phyloP scores from a whole-genome alignment of 2,797 vertebrate species.

The Pangasius larnaudii region DNA sequence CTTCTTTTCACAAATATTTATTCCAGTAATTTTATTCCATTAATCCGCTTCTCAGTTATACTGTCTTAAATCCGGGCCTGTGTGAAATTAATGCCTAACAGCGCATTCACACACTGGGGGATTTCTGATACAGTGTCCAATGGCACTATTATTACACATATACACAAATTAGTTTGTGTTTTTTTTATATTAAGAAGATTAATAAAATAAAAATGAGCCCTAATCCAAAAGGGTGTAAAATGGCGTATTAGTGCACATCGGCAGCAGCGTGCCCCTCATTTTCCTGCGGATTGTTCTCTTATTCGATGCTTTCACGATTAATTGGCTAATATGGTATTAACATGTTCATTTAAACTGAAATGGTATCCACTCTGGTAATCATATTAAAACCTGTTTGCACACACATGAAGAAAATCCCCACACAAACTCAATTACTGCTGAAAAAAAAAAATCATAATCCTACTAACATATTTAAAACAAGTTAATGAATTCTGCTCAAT shows the following conservation, averaged over 20 bases:
- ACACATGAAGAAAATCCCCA: slow-evolving; percentile 69
- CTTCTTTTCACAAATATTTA: slow-evolving; percentile 52
- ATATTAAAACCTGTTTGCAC: slow-evolving; percentile 71
- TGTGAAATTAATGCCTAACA: slow-evolving; percentile 48
- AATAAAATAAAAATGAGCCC: slow-evolving; percentile 62
- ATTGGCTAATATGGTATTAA: slow-evolving; percentile 72
- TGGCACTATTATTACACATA: not conserved
- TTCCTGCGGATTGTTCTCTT: slow-evolving; percentile 59
- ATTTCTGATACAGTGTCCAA: slow-evolving; percentile 21
- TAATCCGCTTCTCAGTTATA: slow-evolving; percentile 60
- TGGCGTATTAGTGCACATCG: slow-evolving; percentile 63
- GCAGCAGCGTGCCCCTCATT: slow-evolving; percentile 42
- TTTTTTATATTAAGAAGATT: slow-evolving; percentile 63
- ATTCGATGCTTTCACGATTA: slow-evolving; percentile 67
- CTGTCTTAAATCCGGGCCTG: slow-evolving; percentile 51
- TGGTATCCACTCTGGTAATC: slow-evolving; percentile 75
- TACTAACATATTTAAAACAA: slow-evolving; percentile 64
- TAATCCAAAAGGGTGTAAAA: slow-evolving; percentile 64
- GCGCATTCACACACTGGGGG: slow-evolving; percentile 34
- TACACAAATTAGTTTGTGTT: not conserved
- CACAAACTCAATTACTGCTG: slow-evolving; percentile 67
- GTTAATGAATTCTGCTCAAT: slow-evolving; percentile 71
- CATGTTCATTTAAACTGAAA: slow-evolving; percentile 68
- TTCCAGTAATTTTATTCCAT: slow-evolving; percentile 59
- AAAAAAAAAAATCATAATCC: slow-evolving; percentile 70